Evolutionary conservation across 2,113 vertebrate genomes (phyloP), one percentile per base, ranked within the genome.

Genomic region (Chitala chitala): DNA sequence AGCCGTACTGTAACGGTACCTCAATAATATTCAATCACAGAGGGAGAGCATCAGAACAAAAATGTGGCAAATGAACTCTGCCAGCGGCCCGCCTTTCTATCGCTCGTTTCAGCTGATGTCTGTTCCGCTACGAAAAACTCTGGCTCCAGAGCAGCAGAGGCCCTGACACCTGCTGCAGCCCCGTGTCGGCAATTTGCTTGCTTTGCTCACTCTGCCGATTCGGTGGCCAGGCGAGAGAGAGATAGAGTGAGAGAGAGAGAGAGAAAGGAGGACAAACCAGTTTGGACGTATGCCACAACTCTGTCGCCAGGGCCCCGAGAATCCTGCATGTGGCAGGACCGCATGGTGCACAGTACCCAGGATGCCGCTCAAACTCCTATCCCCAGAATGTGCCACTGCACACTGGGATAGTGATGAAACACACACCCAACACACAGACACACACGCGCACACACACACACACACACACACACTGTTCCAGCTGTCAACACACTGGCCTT

Each of bases 161-260:
- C 26, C n/a, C 17, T 33, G 31, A 17, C 77, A 81, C 80, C 85
- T 71, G 64, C 79, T 77, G 76, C 80, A 75, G 72, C 78, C 78
- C 77, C 76, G 68, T 59, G 31, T 88, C 89, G 89, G 90, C 86
- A 89, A 84, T 88, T 90, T 83, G 90, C 20, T 90, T 83, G 90
- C 20, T 82, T 89, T 87, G 87, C 83, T 10, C 58, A 15, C 88
- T 84, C 85, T 87, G 88, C 81, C 76, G 17, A 3, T 84, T 84
- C 86, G 84, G 82, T 78, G 85, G 76, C 76, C 79, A 83, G 81
- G 81, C 79, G 79, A 82, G 82, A 79, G 81, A 77, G 69, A 81
- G 78, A 80, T 54, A 69, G 44, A 6, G 24, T 20, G 64, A 46
- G 42, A 69, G 66, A 51, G 12, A 4, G 68, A 53, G 50, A 17